Base-by-base conservation (phyloP, 2,113 vertebrate species). In the Engystomops pustulosus region DNA sequence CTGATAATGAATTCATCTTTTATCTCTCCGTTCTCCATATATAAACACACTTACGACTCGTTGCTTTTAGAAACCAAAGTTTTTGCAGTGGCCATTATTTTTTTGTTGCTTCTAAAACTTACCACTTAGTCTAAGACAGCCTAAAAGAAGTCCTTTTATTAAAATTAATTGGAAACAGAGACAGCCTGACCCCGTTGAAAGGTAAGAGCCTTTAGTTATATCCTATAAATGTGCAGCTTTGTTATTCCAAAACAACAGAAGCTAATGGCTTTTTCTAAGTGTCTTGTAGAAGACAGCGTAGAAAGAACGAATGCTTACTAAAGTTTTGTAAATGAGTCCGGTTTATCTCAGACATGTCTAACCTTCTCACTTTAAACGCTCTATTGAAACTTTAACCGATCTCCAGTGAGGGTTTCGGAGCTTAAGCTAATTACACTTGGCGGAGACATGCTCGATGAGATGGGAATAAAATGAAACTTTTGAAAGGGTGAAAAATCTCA, bases 381-480 rank as follows among this genome's bases (percentile, higher is more conserved):
- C 91, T 88, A 91, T 86, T 87, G 88, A 93, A 93, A 94, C 89
- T 93, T 94, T 93, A 91, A 92, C 92, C 85, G 87, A 92, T 91
- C 93, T 90, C 91, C 89, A 72, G 8, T 49, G 88, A 87, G 85
- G 75, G 58, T 86, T 93, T 91, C 93, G 94, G 95, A 92, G 92
- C 86, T 91, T 87, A 82, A 94, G 93, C 92, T 96, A 94, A 95
- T 94, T 96, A 95, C 91, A 89, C 89, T 92, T 89, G 87, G 90
- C 91, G 87, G 88, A 92, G 92, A 91, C 90, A 93, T 91, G 92
- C 92, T 93, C 92, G 93, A 94, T 93, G 92, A 94, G 90, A 95
- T 91, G 92, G 89, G 91, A 91, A 95, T 91, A 95, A 92, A 91
- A 94, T 41, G 87, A 93, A 92, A 90, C 89, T 89, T 95, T 90